A percentile compares a stretch with the other conserved stretches of the same genome.
Conservation (phyloP, 2,113 vertebrate species). For the Pelvicachromis taeniatus region DNA sequence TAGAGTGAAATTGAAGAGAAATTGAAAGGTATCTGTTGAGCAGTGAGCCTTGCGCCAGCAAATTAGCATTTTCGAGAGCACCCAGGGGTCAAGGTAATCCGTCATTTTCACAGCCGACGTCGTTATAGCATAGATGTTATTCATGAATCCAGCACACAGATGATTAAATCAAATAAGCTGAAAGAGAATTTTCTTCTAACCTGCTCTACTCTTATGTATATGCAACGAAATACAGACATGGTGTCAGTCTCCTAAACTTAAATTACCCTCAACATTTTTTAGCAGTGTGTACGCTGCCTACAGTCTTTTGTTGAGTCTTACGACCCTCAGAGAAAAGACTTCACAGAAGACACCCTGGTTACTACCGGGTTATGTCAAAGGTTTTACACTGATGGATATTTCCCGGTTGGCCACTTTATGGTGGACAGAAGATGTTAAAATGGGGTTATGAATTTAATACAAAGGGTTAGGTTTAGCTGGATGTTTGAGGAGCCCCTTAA, state of each 20-base stretch:
- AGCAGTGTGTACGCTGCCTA: neutral
- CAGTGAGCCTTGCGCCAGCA: conserved; percentile 32
- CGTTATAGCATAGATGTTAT: conserved; percentile 51
- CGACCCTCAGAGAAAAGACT: neutral
- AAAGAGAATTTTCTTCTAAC: conserved; percentile 43
- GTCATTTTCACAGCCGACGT: conserved; percentile 65
- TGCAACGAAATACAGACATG: conserved; percentile 4
- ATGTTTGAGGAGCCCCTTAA: neutral
- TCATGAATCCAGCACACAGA: conserved; percentile 54
- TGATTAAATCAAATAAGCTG: conserved; percentile 50
- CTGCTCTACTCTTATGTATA: conserved; percentile 16
- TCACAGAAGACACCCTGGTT: neutral
- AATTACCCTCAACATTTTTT: neutral
- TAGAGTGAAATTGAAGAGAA: conserved; percentile 48
- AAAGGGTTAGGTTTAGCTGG: neutral
- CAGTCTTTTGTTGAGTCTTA: conserved; percentile 2
- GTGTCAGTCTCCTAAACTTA: neutral
- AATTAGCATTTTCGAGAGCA: conserved; percentile 68
- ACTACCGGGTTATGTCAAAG: neutral
- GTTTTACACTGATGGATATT: neutral
- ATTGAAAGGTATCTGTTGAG: conserved; percentile 57
- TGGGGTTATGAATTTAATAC: neutral
- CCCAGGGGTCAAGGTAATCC: conserved; percentile 66
- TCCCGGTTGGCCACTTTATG: neutral
- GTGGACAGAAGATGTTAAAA: neutral